phyloP scores from a whole-genome alignment of 1,140 invertebrate species.

The Drosophila kurseongensis region DNA sequence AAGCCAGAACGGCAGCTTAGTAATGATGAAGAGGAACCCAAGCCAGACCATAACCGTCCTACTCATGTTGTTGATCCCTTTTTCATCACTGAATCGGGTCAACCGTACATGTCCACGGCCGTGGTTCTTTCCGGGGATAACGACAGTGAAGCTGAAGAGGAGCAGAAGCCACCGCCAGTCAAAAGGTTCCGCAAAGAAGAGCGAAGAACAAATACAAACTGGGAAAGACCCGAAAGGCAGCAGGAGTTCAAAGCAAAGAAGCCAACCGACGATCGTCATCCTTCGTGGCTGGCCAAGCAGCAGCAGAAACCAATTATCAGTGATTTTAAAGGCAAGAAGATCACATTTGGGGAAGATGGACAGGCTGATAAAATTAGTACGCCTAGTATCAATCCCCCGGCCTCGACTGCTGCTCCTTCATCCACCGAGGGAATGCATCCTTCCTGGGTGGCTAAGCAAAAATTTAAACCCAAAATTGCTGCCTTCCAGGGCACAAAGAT shows the following conservation, averaged over 20 bases:
- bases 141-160: constrained; percentile 40
- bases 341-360: constrained; percentile 73
- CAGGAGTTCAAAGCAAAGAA: constrained; percentile 11
- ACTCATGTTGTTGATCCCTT: constrained; percentile 86
- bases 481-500: constrained; percentile 83
- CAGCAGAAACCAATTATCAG: constrained; percentile 57
- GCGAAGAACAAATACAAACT: constrained; percentile 3
- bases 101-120: constrained; percentile 86
- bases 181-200: constrained; percentile 12
- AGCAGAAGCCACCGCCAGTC: background rate
- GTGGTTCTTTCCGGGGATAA: constrained; percentile 67
- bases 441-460: constrained; percentile 87
- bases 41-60: constrained; percentile 30
- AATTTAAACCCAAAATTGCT: constrained; percentile 71
- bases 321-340: constrained; percentile 74
- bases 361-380: constrained; percentile 1
- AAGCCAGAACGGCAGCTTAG: background rate
- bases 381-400: background rate
- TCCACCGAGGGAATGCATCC: constrained; percentile 85
- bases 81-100: constrained; percentile 86
- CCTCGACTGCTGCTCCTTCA: background rate
- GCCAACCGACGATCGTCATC: constrained; percentile 78
- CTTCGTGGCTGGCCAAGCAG: constrained; percentile 87
- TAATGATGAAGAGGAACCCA: constrained; percentile 16
- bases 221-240: background rate